Conservation (phyloP, 2,888 invertebrate species). For the Morpho helenor region DNA sequence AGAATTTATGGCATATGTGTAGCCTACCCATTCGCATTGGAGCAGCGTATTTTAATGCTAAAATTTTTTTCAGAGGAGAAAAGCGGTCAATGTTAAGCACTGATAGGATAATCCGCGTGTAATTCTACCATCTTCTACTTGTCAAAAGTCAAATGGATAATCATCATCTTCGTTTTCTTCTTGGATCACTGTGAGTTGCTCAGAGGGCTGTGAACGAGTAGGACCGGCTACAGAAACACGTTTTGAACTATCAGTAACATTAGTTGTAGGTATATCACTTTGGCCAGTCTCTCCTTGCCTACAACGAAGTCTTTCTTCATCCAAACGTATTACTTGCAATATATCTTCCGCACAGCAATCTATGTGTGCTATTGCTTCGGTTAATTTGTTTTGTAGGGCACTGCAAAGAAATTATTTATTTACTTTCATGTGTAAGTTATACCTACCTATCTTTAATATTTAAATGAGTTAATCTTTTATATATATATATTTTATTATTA, state of each 20-base stretch:
- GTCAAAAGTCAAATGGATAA: constrained; percentile 46
- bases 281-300: constrained; percentile 38
- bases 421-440: no score
- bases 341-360: constrained; percentile 53
- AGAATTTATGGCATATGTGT: no score
- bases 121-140: not conserved
- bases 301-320: constrained; percentile 45
- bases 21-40: no score
- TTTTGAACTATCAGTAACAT: not conserved
- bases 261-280: not conserved
- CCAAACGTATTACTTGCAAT: constrained; percentile 45
- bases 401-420: constrained; percentile 27
- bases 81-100: no score
- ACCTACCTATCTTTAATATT: no score
- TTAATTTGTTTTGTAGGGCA: constrained; percentile 43
- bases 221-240: not conserved
- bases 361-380: constrained; percentile 42
- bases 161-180: constrained; percentile 53
- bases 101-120: no score
- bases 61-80: no score
- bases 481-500: not conserved
- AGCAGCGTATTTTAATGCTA: no score
- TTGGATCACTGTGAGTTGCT: constrained; percentile 41
- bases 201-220: not conserved
- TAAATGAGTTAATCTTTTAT: not conserved